A percentile compares a stretch with the other conserved stretches of the same genome.
Evolutionary conservation across 2,888 invertebrate species (phyloP).

Genomic region (Drosophila prolongata): DNA sequence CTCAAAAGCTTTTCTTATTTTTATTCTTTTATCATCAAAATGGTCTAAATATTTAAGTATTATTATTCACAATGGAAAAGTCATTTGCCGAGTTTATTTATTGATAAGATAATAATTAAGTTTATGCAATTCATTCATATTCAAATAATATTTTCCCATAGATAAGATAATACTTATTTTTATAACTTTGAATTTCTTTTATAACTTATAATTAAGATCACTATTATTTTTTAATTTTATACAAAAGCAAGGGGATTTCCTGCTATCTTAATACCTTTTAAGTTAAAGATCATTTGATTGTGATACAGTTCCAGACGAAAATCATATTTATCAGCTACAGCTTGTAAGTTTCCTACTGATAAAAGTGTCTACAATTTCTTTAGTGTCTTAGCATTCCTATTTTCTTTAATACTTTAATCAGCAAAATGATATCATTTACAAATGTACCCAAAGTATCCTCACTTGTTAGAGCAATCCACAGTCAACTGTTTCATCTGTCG

Average conservation of each 20-base stretch:
- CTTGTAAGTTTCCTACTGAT: constrained; percentile 7
- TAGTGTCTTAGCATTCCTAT: too few relatives aligned
- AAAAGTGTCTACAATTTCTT: not conserved
- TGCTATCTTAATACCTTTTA: not conserved
- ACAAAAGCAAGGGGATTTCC: not conserved
- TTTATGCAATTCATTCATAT: constrained; percentile 3
- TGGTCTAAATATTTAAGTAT: not conserved
- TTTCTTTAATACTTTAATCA: not conserved
- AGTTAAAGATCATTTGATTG: not conserved
- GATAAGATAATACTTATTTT: constrained; percentile 7
- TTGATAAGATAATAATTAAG: not conserved
- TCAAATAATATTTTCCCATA: not conserved
- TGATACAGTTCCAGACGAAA: not conserved
- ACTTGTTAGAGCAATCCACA: constrained; percentile 11
- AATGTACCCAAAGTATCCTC: too few relatives aligned
- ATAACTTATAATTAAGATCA: too few relatives aligned
- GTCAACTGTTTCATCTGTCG: constrained; percentile 8
- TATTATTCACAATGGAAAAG: not conserved
- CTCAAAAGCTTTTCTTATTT: too few relatives aligned
- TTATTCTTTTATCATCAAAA: too few relatives aligned
- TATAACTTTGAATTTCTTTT: not conserved
- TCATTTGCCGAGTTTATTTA: not conserved
- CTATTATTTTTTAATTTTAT: not conserved
- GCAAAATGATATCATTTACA: not conserved
- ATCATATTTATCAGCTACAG: constrained; percentile 2